Base-by-base conservation (phyloP, 2,888 invertebrate species). In the Drosophila mimica region DNA sequence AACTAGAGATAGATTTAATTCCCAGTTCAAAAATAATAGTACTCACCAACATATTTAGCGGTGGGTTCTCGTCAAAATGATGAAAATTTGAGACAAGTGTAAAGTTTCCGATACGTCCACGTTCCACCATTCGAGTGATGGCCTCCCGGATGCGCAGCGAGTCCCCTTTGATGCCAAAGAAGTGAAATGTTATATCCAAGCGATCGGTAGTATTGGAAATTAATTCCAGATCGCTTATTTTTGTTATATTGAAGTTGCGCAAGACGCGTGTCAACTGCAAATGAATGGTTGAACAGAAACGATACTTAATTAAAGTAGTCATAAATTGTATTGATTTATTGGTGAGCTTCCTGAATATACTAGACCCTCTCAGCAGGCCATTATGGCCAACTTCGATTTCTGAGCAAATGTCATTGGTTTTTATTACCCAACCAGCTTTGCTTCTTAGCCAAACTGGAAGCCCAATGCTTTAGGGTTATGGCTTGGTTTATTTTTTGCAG, bases 41-140 rank as follows among this genome's bases (percentile, higher is more conserved):
- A 79, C 78, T 94, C 90, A 96, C 97, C 94, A 96, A 95, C 75
- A 96, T 93, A 82, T 95, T 94, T 0, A 96, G 93, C 0, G 96
- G 95, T 1, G 96, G 96, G 82, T 96, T 96, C 93, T 96, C 96
- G 70, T 95, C 95, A 76, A 96, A 95, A 65, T 95, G 94, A 83
- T 96, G 94, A 82, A 95, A 95, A 69, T 96, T 95, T 1, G 96
- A 95, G 34, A 95, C 94, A 58, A 95, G 92, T 43, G 95, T 94
- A 68, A 95, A 94, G 83, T 95, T 95, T 46, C 94, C 94, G 62
- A 95, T 94, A 33, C 94, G 94, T 48, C 95, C 95, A 43, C 94
- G 94, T 81, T 95, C 95, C 52, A 95, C 95, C 93, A 95, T 94
- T 76, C 94, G 93, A 74, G 94, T 94, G 38, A 95, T 93, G 62